These are phyloP conservation scores for Scaptomyza parva DNA, from an alignment of 2,888 invertebrate species.

Conservation along the genomic window DNA sequence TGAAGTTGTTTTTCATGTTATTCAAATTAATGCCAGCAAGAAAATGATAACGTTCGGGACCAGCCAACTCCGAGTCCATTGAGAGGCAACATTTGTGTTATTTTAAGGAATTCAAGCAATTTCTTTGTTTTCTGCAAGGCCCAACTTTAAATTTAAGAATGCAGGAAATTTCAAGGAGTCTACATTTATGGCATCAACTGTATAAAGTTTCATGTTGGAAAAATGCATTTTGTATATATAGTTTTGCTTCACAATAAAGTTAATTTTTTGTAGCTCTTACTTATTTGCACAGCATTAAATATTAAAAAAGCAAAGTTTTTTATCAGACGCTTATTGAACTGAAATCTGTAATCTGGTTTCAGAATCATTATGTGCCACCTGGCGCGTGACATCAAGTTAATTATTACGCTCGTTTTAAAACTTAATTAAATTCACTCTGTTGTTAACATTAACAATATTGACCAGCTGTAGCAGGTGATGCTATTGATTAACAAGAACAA, in stretches of 20 bases:
- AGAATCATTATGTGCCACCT: not conserved
- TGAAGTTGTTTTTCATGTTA: not conserved
- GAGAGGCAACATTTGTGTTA: too few species aligned
- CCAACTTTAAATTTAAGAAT: not conserved
- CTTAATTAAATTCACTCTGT: conserved; percentile 63
- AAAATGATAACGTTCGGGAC: not conserved
- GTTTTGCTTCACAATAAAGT: too few species aligned
- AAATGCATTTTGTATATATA: too few species aligned
- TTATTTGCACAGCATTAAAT: not conserved
- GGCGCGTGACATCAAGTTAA: conserved; percentile 53
- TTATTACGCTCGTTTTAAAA: conserved; percentile 64
- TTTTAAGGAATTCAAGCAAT: too few species aligned
- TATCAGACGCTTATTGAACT: conserved; percentile 22
- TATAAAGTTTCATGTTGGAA: too few species aligned
- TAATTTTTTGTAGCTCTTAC: too few species aligned
- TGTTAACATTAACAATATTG: conserved; percentile 58
- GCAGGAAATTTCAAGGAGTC: not conserved
- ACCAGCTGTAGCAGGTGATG: conserved; percentile 37
- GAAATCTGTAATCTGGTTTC: conserved; percentile 12
- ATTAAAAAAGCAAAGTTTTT: conserved; percentile 3
- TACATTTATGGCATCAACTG: too few species aligned
- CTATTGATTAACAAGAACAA: conserved; percentile 37
- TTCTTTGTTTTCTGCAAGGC: not conserved
- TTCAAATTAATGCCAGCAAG: not conserved
- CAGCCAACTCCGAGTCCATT: not conserved